Evolutionary conservation across 2,113 vertebrate species (phyloP), one percentile per base, ranked within the genome.

Genomic region (Cynocephalus volans): DNA sequence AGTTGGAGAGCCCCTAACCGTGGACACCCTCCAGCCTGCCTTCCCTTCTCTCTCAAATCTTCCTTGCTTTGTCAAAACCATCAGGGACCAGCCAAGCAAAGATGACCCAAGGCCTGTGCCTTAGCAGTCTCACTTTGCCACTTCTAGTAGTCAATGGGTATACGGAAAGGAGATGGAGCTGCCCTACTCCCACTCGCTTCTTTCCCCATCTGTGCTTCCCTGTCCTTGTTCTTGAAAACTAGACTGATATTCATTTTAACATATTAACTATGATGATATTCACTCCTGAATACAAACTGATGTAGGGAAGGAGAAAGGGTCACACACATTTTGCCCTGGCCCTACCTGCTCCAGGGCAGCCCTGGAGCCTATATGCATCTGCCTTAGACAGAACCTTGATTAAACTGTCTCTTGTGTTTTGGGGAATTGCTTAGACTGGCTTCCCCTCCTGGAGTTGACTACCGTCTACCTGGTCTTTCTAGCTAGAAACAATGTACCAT

Each of bases 181-280:
- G 26, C 1, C 19, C 3, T 6, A 41, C 41, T 4, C 41, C 41
- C 21, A 0, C 21, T n/a, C 58, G 0, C 21, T n/a, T 52, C 5
- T 41, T 31, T 54, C 26, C 17, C 14, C 21, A 1, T 9, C 11
- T 33, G n/a, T 33, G 48, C 33, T 79, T 48, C 83, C 14, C 33
- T 62, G 52, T 60, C 8, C 52, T 64, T 18, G 41, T 52, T 67
- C 64, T 58, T 84, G 50, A 54, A 45, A 67, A 56, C 56, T 73
- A 84, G 21, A 58, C 8, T 60, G 86, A 52, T 41, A 33, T 1
- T 88, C 28, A 90, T 26, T n/a, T 84, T 58, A n/a, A 52, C 36
- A 14, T 19, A 41, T 88, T 58, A 56, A 54, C 21, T 85, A 41
- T 45, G 41, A 36, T 33, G 52, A 36, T 72, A 28, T 45, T 79